Base-by-base conservation (phyloP, 2,797 vertebrate genomes). In the Anguilla pacifica region DNA sequence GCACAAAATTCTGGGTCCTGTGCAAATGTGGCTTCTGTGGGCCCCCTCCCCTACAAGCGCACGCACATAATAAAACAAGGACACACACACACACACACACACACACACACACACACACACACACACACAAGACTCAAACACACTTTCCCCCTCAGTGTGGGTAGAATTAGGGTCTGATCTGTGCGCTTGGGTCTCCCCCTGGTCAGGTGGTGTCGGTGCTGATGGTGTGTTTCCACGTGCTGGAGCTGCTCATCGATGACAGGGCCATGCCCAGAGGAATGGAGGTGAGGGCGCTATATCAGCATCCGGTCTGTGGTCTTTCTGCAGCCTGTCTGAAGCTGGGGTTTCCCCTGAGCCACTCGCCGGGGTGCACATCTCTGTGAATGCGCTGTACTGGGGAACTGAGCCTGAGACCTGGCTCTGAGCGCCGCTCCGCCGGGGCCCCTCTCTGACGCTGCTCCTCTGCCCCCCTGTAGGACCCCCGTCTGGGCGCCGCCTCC, bases 231-330 rank as follows among this genome's bases (percentile, higher is more conserved):
- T 97, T 99, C 91, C 98, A 99, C 0, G 97, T 98, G 87, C 87
- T 99, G 95, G 98, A 99, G 94, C 94, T 99, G 92, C 97, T 99
- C 67, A 95, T 99, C 13, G 97, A 99, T 22, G 99, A 99, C 84
- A 94, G 97, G 0, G 99, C 98, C 0, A 97, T 99, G 98, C 99
- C 99, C 1, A 95, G 97, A 93, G 97, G 98, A 92, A 98, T 98
- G 94, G 97, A 99, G 97, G 98, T 99, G 93, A 92, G 85, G 15
- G 10, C 35, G 17, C 25, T n/a, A 51, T 51, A 22, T 81, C 10
- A 31, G 67, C 35, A 39, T 19, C 72, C 19, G 17, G 9, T 17
- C 72, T 28, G n/a, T 74, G 22, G 46, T 43, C 13, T 25, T 46
- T 46, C 11, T 13, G 46, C 77, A 46, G 39, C 5, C 2, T 25